Conservation (phyloP, 2,888 invertebrate genomes). For the Opisthograptis luteolata region DNA sequence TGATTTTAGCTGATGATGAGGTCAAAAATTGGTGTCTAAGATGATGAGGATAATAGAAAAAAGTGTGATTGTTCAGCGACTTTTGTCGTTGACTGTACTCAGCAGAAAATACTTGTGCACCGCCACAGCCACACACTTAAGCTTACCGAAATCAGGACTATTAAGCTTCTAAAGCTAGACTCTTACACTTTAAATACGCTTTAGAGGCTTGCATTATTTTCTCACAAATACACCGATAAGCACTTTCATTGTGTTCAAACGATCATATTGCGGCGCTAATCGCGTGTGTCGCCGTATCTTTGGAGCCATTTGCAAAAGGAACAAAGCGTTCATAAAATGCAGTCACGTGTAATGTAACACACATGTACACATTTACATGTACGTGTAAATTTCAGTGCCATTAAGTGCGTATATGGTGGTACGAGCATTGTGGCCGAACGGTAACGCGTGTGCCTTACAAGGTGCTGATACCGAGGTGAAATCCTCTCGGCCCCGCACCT, state of each 20-base stretch:
- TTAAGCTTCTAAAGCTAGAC: neutral
- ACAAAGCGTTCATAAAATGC: constrained; percentile 28
- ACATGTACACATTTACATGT: too few species aligned
- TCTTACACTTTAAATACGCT: neutral
- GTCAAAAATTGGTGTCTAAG: too few species aligned
- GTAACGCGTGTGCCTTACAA: too few species aligned
- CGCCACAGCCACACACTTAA: neutral
- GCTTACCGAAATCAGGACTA: too few species aligned
- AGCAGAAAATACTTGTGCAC: neutral
- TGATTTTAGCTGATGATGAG: too few species aligned
- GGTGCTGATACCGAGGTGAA: too few species aligned
- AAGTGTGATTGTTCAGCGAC: too few species aligned
- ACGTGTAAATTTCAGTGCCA: constrained; percentile 26
- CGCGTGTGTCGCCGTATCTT: constrained; percentile 24
- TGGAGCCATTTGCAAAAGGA: constrained; percentile 28
- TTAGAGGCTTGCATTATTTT: constrained; percentile 9
- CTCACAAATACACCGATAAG: constrained; percentile 31
- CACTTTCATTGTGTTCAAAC: constrained; percentile 25
- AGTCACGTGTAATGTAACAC: constrained; percentile 31
- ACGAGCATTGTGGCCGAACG: neutral
- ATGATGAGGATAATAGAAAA: too few species aligned
- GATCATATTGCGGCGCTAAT: constrained; percentile 22
- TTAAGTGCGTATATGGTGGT: neutral
- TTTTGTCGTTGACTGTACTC: too few species aligned
- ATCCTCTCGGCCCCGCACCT: too few species aligned